These are phyloP conservation scores for Hydropsyche betteni DNA, from an alignment of 2,888 invertebrate species.

Conservation along the genomic window DNA sequence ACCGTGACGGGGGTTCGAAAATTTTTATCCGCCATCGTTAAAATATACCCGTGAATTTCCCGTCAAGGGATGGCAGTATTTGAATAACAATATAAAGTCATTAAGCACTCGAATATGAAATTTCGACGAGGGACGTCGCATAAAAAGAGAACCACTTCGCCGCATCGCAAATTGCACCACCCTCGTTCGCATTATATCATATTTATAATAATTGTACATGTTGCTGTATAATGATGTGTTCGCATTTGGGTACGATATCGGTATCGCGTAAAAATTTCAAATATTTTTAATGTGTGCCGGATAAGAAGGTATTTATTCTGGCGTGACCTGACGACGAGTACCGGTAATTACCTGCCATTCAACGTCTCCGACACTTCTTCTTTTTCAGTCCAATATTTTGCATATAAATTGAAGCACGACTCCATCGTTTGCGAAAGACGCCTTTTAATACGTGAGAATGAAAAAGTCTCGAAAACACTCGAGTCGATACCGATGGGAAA, in stretches of 20 bases:
- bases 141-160: conserved; percentile 22
- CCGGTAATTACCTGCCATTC: conserved; percentile 50
- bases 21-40: conserved; percentile 15
- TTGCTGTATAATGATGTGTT: neutral
- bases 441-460: too few relatives aligned
- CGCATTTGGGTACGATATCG: neutral
- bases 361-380: conserved; percentile 35
- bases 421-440: neutral
- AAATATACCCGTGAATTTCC: conserved; percentile 1
- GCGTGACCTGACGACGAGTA: conserved; percentile 20
- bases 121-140: conserved; percentile 21
- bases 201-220: neutral
- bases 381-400: conserved; percentile 41
- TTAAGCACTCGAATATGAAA: conserved; percentile 39
- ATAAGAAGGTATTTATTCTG: conserved; percentile 15
- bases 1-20: too few relatives aligned
- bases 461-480: too few relatives aligned
- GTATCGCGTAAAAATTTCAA: neutral
- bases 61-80: conserved; percentile 25
- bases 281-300: neutral
- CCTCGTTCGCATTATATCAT: too few relatives aligned
- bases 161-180: too few relatives aligned
- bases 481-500: too few relatives aligned
- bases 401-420: conserved; percentile 44
- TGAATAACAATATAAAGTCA: conserved; percentile 41